Evolutionary conservation across 2,888 invertebrate genomes (phyloP), one percentile per base, ranked within the genome.

Genomic region (Lycophotia porphyrea): DNA sequence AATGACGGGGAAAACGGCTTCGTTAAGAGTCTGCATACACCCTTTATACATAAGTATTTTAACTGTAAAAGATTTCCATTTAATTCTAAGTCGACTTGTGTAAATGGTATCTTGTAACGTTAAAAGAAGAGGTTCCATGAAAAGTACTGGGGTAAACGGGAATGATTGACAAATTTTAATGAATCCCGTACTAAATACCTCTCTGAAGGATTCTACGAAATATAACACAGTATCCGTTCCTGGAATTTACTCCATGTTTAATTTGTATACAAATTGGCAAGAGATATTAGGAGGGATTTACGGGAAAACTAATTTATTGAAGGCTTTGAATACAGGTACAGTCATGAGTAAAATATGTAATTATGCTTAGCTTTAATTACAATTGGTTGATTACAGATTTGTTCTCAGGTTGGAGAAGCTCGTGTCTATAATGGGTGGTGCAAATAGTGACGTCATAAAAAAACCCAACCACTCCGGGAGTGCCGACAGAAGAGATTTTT

Each of bases 201-300:
- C 1, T 15, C 31, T 47, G 18, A 31, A 34, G 15, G 5, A n/a
- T 69, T 36, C 31, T 52, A 31, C 9, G 68, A 44, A 76, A 68
- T 34, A 49, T 18, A 36, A 21, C n/a, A 15, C 42, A 77, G 52
- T 76, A 52, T 77, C 69, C 61, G 31, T 69, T 61, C 49, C 0
- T 24, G n/a, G 39, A 71, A 39, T 27, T 27, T 67, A 27, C 13
- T 68, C 42, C 4, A 36, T 27, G 36, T 77, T 63, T 44, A 42
- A 76, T 76, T 76, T 61, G 63, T 69, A 44, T 52, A 7, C 1
- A 44, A 76, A 69, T 76, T 69, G 15, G 15, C 27, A 31, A 5
- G 61, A 76, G 42, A 61, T n/a, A 68, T 60, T 9, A 31, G 5
- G 21, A 60, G 76, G 13, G 42, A 9, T 21, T 75, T 68, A 60